These are phyloP conservation scores for Neuroterus valhalla DNA, from an alignment of 1,140 invertebrate genomes.

Conservation along the genomic window DNA sequence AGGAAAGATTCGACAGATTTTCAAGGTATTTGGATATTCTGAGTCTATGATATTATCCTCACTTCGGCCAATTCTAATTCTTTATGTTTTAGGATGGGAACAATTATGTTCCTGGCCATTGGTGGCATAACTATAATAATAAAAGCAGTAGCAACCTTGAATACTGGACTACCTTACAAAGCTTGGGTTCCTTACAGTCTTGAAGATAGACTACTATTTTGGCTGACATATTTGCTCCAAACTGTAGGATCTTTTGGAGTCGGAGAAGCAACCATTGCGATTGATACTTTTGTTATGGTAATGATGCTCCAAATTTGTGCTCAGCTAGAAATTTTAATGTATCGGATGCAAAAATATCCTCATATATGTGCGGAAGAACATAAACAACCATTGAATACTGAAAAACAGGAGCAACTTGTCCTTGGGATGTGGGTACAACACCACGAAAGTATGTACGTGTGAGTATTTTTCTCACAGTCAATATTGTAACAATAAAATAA, in stretches of 20 bases:
- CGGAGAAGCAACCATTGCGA: neutral
- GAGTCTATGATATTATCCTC: neutral
- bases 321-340: neutral
- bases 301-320: slow-evolving; percentile 1
- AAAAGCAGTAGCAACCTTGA: neutral
- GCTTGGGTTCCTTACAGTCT: slow-evolving; percentile 1
- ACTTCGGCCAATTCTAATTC: neutral
- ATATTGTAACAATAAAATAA: too few relatives aligned
- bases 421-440: neutral
- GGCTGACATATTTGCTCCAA: slow-evolving; percentile 1
- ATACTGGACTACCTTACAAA: neutral
- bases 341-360: neutral
- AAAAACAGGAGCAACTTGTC: neutral
- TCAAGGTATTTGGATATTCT: neutral
- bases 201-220: slow-evolving; percentile 8
- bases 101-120: neutral
- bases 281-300: neutral
- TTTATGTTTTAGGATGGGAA: neutral
- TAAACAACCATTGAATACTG: neutral
- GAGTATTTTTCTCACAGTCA: neutral
- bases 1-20: neutral
- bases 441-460: neutral
- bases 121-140: neutral
- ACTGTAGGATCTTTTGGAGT: neutral
- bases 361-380: neutral